phyloP scores from a whole-genome alignment of 2,797 vertebrate genomes.

The Lepus townsendii region DNA sequence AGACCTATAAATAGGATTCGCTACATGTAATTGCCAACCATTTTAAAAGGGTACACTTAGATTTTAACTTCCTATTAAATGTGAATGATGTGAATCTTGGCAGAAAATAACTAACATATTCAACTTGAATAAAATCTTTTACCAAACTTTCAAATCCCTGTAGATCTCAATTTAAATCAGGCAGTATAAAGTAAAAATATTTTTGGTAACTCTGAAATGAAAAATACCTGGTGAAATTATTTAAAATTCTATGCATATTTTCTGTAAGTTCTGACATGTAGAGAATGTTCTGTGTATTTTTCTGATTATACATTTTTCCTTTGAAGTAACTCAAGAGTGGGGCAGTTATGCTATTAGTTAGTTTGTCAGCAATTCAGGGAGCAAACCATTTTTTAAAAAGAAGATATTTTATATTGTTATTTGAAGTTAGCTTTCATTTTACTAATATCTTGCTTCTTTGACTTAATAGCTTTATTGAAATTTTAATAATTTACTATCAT shows the following conservation, averaged over 20 bases:
- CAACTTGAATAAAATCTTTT: background rate
- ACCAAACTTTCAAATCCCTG: background rate
- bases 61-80: constrained; percentile 20
- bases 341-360: background rate
- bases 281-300: background rate
- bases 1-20: background rate
- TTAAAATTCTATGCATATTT: background rate
- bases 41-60: background rate
- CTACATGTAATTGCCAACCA: background rate
- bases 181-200: constrained; percentile 10
- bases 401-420: background rate
- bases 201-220: background rate
- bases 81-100: background rate
- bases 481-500: too few relatives aligned
- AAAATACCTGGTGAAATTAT: background rate
- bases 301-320: background rate
- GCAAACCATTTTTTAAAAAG: background rate
- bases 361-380: constrained; percentile 21
- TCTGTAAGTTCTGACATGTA: background rate
- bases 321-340: constrained; percentile 32
- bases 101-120: background rate
- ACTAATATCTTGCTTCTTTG: background rate
- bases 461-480: background rate
- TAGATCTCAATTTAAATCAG: constrained; percentile 4
- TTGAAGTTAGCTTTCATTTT: background rate